Evolutionary conservation across 64 coral and sea anemone species (phyloP).

Genomic region (Montipora capricornis): DNA sequence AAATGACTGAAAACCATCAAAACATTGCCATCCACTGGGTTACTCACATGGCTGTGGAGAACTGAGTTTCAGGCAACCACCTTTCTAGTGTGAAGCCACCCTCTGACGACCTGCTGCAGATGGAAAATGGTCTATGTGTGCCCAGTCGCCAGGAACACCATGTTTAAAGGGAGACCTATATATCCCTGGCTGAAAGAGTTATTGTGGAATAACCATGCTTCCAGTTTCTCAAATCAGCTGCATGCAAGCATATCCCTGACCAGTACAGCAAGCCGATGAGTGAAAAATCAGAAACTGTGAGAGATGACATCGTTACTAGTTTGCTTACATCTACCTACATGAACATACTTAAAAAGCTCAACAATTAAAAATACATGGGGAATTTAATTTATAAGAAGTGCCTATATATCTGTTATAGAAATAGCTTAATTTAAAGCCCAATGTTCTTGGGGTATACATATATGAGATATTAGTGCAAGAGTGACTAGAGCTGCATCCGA

Average conservation of each 20-base stretch:
- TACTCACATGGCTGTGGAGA: slow-evolving; percentile 25
- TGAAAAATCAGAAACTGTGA: slow-evolving; percentile 43
- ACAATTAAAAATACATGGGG: too few relatives aligned
- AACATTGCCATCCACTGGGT: slow-evolving; percentile 48
- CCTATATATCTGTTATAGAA: too few relatives aligned
- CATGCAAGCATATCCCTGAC: slow-evolving; percentile 42
- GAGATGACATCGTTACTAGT: too few relatives aligned
- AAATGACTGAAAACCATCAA: slow-evolving; percentile 66
- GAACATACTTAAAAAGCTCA: too few relatives aligned
- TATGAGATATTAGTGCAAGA: too few relatives aligned
- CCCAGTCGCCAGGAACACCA: not conserved
- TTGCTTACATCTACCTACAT: too few relatives aligned
- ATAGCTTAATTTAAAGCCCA: too few relatives aligned
- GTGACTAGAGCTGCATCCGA: too few relatives aligned
- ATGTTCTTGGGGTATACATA: too few relatives aligned
- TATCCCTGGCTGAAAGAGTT: slow-evolving; percentile 2
- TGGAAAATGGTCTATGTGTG: slow-evolving; percentile 28
- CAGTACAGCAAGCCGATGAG: slow-evolving; percentile 18
- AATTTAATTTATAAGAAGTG: too few relatives aligned
- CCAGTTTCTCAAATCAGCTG: slow-evolving; percentile 11
- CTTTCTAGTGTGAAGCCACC: not conserved
- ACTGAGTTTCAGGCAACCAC: slow-evolving; percentile 39
- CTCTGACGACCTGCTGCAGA: not conserved
- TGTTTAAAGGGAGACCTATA: not conserved
- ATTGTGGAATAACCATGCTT: slow-evolving; percentile 40